Evolutionary conservation across 2,888 invertebrate genomes (phyloP).

Genomic region (Hesperia comma): DNA sequence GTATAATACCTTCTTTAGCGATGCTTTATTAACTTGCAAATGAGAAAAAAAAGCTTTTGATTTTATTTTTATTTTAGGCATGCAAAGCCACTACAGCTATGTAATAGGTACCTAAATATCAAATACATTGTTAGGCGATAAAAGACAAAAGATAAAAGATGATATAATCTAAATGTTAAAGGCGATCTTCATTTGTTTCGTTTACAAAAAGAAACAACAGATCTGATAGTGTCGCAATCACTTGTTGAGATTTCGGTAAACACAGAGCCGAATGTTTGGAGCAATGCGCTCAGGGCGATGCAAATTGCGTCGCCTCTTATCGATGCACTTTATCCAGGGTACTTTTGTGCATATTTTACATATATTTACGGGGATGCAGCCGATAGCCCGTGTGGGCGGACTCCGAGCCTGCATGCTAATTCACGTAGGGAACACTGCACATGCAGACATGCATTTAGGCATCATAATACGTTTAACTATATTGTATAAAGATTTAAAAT

Average conservation of each 20-base stretch:
- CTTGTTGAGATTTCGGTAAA: conserved; percentile 62
- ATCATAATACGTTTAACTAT: conserved; percentile 37
- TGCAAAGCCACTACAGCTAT: too few species aligned
- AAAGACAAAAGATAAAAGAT: too few species aligned
- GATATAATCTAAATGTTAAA: neutral
- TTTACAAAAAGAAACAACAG: neutral
- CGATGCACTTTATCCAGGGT: conserved; percentile 78
- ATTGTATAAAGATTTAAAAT: conserved; percentile 40
- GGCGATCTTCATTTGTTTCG: neutral
- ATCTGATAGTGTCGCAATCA: conserved; percentile 24
- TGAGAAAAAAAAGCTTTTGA: too few species aligned
- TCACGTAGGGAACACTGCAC: conserved; percentile 55
- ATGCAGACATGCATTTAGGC: conserved; percentile 60
- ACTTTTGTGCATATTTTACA: conserved; percentile 81
- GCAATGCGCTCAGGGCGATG: conserved; percentile 71
- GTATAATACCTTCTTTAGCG: too few species aligned
- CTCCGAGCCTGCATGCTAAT: conserved; percentile 67
- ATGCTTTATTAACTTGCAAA: too few species aligned
- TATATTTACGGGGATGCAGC: conserved; percentile 73
- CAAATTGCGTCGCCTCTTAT: conserved; percentile 80
- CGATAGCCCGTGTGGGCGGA: conserved; percentile 74
- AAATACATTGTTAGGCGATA: too few species aligned
- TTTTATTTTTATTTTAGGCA: too few species aligned
- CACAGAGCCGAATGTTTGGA: conserved; percentile 66
- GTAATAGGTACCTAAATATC: too few species aligned